Evolutionary conservation across 2,888 invertebrate species (phyloP), one percentile per base, ranked within the genome.

Genomic region (Gnatocerus cornutus): DNA sequence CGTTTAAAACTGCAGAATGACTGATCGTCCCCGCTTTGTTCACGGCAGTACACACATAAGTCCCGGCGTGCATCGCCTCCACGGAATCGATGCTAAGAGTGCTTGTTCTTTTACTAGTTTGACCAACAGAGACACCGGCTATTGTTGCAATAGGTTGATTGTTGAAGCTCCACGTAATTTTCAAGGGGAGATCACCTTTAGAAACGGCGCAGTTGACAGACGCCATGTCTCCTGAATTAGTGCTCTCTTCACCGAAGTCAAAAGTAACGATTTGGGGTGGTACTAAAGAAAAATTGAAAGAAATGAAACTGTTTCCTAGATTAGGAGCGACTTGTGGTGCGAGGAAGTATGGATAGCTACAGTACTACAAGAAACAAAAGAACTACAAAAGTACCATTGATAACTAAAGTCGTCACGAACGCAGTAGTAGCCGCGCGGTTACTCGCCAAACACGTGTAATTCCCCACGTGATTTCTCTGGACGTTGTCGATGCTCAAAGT

Each of bases 261-360:
- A 93, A 93, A 73, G 91, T 90, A 78, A 90, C 89, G 79, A 94
- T 91, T 88, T 93, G 92, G 72, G 93, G 93, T 79, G 91, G 89
- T 84, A 93, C 93, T 93, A 50, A 5, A 41, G n/a, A 37, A 21
- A 21, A 21, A 3, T 21, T 21, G 4, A 21, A 21, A 21, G 4
- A 21, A 21, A 21, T 21, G 21, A 21, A 21, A 21, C 21, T 21
- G 4, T 21, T 4, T 4, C 4, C 21, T 21, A 3, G 21, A 21
- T 21, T 21, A 4, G 21, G 21, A 21, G 21, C 21, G 21, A 21
- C 21, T 4, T 21, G 21, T 21, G 4, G 21, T 21, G 21, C 1
- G 4, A 21, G 21, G 21, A 21, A 21, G 21, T 21, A n/a, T 21
- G 21, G 21, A 21, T 1, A 21, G 21, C 21, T 21, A 21, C 21